These are phyloP conservation scores for Archocentrus centrarchus DNA, from an alignment of 2,113 vertebrate species.

Conservation along the genomic window DNA sequence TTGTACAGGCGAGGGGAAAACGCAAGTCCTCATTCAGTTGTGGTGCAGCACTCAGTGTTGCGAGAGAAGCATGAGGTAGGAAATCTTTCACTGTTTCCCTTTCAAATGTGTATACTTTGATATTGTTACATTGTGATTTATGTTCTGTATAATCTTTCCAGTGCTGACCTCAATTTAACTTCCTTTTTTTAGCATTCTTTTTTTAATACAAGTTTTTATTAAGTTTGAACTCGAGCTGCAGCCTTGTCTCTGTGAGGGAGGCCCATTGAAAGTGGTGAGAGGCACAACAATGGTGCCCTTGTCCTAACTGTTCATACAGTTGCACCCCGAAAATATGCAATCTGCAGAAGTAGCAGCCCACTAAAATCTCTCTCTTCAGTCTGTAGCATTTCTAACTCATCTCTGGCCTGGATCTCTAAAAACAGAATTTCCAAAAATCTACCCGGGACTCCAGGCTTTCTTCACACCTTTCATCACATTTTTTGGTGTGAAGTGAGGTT, in stretches of 20 bases:
- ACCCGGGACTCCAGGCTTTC: not conserved
- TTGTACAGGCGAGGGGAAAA: slow-evolving; percentile 49
- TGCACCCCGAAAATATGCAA: slow-evolving; percentile 5
- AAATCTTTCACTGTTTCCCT: not conserved
- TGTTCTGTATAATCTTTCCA: not conserved
- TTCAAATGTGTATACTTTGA: not conserved
- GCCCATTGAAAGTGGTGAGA: not conserved
- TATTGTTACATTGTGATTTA: not conserved
- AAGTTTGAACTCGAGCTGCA: slow-evolving; percentile 5
- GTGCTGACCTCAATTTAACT: not conserved
- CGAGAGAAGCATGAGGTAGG: slow-evolving; percentile 61
- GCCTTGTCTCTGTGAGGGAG: slow-evolving; percentile 10
- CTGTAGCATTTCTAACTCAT: not conserved
- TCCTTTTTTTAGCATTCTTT: not conserved
- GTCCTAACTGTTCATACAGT: slow-evolving; percentile 34
- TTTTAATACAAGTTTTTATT: not conserved
- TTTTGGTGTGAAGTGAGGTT: slow-evolving; percentile 7
- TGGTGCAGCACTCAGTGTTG: slow-evolving; percentile 36
- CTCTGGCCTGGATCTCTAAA: not conserved
- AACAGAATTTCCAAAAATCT: not conserved
- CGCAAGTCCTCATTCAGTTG: slow-evolving; percentile 48
- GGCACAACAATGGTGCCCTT: slow-evolving; percentile 52
- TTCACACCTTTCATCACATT: not conserved
- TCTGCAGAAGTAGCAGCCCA: slow-evolving; percentile 7
- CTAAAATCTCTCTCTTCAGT: not conserved